Evolutionary conservation across 2,797 vertebrate species (phyloP), one percentile per base, ranked within the genome.

Genomic region (Betta splendens): DNA sequence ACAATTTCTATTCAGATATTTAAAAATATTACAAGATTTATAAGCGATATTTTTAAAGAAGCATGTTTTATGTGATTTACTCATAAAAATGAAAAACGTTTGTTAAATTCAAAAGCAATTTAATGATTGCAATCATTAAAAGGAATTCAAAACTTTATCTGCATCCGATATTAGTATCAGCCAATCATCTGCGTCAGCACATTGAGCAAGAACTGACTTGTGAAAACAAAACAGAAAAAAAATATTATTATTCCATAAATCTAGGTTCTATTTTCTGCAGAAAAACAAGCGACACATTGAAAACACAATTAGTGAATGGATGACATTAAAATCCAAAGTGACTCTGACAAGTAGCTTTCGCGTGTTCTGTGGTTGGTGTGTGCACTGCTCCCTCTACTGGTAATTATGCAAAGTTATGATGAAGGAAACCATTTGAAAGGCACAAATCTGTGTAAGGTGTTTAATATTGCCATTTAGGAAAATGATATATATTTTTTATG

Each of bases 311-410:
- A 31, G 2, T 17, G 13, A 52, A 42, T 17, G 5, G 31, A 5
- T 20, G n/a, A 23, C 28, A 68, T 59, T 39, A 43, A 61, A 69
- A 59, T 54, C 4, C 22, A 76, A 28, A 62, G 38, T 64, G 6
- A 25, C 50, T 60, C 60, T 10, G 10, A 48, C 8, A 53, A 32
- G 48, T 20, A 23, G 44, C 15, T 42, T 2, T 32, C 16, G 22
- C 38, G 7, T 38, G 33, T 9, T 42, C 13, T 47, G 8, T 54
- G 45, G 64, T 84, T 61, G 55, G 31, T 81, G 83, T 84, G 85
- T 29, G 32, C 40, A 57, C 52, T 85, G 84, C 86, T 65, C 89
- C 91, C 87, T 88, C 91, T 91, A 64, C 84, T 90, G 91, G 90
- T 64, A 5, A 53, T 43, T 1, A 55, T 5, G 17, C n/a, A 46